These are phyloP conservation scores for Cheilosia scutellata DNA, from an alignment of 2,888 invertebrate genomes.

Conservation along the genomic window DNA sequence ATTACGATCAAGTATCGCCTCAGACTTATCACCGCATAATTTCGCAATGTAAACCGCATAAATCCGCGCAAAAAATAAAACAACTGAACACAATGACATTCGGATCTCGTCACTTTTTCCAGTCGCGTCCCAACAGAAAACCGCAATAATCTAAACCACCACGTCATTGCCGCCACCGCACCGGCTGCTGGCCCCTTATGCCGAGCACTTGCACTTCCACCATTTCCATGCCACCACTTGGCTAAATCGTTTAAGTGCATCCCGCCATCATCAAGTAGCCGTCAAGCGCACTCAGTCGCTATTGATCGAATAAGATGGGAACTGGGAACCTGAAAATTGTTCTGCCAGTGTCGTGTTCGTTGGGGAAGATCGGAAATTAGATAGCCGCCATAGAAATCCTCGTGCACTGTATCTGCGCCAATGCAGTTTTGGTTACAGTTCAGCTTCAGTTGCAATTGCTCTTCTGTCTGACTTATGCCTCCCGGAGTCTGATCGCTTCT, in stretches of 20 bases:
- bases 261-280: slow-evolving; percentile 67
- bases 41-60: slow-evolving; percentile 33
- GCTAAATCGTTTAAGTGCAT: slow-evolving; percentile 74
- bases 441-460: slow-evolving; percentile 59
- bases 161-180: slow-evolving; percentile 1
- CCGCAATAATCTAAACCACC: slow-evolving; percentile 52
- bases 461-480: slow-evolving; percentile 5
- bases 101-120: slow-evolving; percentile 36
- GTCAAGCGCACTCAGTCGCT: slow-evolving; percentile 57
- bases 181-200: neutral
- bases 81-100: slow-evolving; percentile 27
- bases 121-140: slow-evolving; percentile 27
- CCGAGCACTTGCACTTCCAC: slow-evolving; percentile 37
- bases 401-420: slow-evolving; percentile 15
- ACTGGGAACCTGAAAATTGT: slow-evolving; percentile 64
- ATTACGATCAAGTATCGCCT: slow-evolving; percentile 18
- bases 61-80: slow-evolving; percentile 9
- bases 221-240: slow-evolving; percentile 58
- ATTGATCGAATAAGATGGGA: slow-evolving; percentile 66
- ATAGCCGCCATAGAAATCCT: slow-evolving; percentile 33
- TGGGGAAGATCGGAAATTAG: slow-evolving; percentile 72
- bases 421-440: slow-evolving; percentile 63
- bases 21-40: neutral
- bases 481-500: slow-evolving; percentile 33
- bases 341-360: slow-evolving; percentile 60